Conservation (phyloP, 2,888 invertebrate genomes). For the Drosophila tripunctata region DNA sequence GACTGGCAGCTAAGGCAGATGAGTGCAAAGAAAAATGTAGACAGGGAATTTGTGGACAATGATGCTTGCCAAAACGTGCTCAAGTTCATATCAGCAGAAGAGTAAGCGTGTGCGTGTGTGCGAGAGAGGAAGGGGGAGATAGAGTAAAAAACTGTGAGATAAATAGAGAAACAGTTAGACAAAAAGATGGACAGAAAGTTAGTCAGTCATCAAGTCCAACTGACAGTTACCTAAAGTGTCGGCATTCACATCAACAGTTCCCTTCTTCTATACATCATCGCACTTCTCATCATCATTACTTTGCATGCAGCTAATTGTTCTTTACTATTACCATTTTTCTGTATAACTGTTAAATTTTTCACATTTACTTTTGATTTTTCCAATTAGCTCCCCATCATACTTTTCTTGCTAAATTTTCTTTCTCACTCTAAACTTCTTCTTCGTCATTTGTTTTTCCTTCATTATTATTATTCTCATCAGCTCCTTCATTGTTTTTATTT, state of each 20-base stretch:
- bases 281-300: neutral
- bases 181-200: neutral
- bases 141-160: neutral
- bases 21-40: neutral
- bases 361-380: too few species aligned
- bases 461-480: neutral
- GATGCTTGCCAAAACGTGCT: constrained; percentile 52
- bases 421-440: too few species aligned
- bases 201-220: constrained; percentile 9
- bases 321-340: neutral
- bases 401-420: too few species aligned
- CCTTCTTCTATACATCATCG: neutral
- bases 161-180: neutral
- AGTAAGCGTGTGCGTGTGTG: too few species aligned
- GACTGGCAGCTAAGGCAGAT: constrained; percentile 1
- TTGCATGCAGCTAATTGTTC: neutral
- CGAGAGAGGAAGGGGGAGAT: neutral
- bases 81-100: constrained; percentile 49
- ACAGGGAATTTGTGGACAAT: constrained; percentile 5
- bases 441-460: neutral
- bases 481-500: neutral
- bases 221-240: constrained; percentile 2
- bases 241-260: neutral
- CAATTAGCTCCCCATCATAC: neutral
- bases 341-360: too few species aligned